Conservation (phyloP, 2,113 vertebrate species). For the Anseranas semipalmata region DNA sequence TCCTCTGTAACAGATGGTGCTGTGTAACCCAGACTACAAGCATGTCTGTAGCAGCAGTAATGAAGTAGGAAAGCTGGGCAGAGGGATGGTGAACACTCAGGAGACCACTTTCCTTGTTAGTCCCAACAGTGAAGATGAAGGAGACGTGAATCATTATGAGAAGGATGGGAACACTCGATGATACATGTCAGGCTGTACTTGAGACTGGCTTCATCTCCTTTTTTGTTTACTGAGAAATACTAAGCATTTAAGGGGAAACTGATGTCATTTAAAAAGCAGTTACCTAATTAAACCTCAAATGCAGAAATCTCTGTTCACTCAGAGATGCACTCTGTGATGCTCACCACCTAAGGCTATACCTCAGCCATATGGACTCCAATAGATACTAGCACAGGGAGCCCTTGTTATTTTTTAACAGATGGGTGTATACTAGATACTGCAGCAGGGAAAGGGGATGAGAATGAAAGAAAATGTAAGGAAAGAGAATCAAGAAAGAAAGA, state of each 20-base stretch:
- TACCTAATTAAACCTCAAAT: conserved; percentile 56
- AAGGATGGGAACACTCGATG: background rate
- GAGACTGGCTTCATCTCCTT: background rate
- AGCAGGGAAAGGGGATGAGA: background rate
- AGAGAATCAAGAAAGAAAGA: background rate
- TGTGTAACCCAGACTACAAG: background rate
- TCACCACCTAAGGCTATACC: conserved; percentile 47
- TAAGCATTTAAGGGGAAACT: conserved; percentile 24
- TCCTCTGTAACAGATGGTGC: conserved; percentile 23
- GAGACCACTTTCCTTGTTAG: background rate
- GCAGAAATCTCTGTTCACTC: background rate
- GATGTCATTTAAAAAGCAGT: conserved; percentile 44
- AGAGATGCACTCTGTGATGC: conserved; percentile 2
- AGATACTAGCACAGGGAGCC: conserved; percentile 19
- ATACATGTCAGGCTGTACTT: background rate
- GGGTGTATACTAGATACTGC: background rate
- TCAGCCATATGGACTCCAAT: conserved; percentile 63
- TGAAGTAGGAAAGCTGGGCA: background rate
- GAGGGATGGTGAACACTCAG: background rate
- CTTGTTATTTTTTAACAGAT: conserved; percentile 55
- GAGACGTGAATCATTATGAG: background rate
- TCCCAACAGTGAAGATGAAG: background rate
- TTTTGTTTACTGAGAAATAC: background rate
- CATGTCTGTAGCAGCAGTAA: background rate
- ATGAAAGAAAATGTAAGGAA: background rate